These are phyloP conservation scores for Polymixis flavicincta DNA, from an alignment of 2,888 invertebrate species.

Conservation along the genomic window DNA sequence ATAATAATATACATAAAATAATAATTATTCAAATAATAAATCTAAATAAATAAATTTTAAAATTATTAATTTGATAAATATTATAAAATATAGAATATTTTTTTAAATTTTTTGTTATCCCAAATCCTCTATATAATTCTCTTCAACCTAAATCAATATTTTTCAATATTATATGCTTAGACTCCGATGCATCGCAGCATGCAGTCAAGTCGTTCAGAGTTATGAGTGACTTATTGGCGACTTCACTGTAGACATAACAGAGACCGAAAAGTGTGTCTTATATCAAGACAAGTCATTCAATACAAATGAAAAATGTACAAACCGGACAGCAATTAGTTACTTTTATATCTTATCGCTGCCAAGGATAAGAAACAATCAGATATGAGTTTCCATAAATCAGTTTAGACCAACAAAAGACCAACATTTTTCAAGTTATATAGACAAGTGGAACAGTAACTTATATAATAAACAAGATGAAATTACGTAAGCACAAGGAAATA, in stretches of 20 bases:
- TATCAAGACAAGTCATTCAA: slow-evolving; percentile 50
- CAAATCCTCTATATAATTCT: too few relatives aligned
- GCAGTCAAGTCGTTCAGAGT: neutral
- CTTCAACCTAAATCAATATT: too few relatives aligned
- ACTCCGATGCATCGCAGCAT: neutral
- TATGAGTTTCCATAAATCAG: slow-evolving; percentile 72
- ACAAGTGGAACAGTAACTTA: slow-evolving; percentile 46
- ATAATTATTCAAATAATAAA: too few relatives aligned
- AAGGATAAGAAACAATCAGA: slow-evolving; percentile 80
- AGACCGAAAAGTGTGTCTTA: slow-evolving; percentile 13
- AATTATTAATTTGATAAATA: too few relatives aligned
- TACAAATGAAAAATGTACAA: slow-evolving; percentile 59
- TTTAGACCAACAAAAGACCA: slow-evolving; percentile 32
- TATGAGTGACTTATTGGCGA: neutral
- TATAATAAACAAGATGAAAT: slow-evolving; percentile 53
- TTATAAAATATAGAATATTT: too few relatives aligned
- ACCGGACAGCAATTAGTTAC: slow-evolving; percentile 66
- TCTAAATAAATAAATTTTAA: too few relatives aligned
- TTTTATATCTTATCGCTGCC: slow-evolving; percentile 80
- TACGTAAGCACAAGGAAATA: slow-evolving; percentile 55
- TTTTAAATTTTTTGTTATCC: too few relatives aligned
- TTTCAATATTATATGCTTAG: too few relatives aligned
- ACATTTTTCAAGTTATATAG: slow-evolving; percentile 34
- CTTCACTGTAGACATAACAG: neutral
- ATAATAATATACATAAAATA: too few relatives aligned